A percentile compares a stretch with the other conserved stretches of the same genome.
Evolutionary conservation across 1,140 invertebrate genomes (phyloP).

Genomic region (Calliphora vicina): DNA sequence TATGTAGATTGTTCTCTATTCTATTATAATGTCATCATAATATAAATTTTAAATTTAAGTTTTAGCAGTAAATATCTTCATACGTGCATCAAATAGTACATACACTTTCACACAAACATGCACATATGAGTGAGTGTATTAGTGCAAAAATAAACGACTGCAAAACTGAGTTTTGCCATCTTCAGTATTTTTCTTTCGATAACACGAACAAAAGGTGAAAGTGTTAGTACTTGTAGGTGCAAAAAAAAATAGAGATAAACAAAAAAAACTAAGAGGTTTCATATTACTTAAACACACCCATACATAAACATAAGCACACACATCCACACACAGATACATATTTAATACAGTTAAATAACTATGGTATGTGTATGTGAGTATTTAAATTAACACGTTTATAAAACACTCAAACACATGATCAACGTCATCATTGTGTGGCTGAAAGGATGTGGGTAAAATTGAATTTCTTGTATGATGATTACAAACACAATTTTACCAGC

Average conservation of each 20-base stretch:
- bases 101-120: too few relatives aligned
- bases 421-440: neutral
- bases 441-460: neutral
- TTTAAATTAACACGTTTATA: neutral
- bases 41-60: neutral
- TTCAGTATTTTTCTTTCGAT: too few relatives aligned
- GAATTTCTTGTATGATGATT: neutral
- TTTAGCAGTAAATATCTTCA: neutral
- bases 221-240: too few relatives aligned
- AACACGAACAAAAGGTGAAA: too few relatives aligned
- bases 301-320: neutral
- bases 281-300: neutral
- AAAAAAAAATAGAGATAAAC: too few relatives aligned
- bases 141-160: too few relatives aligned
- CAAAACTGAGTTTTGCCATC: too few relatives aligned
- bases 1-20: neutral
- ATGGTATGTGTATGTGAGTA: neutral
- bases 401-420: neutral
- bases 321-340: neutral
- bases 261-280: neutral
- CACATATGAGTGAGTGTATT: too few relatives aligned
- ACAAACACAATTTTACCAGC: too few relatives aligned
- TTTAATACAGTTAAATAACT: too few relatives aligned
- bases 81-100: neutral
- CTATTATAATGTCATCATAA: neutral